Percentiles rank a stretch among this genome's conserved stretches.
Evolutionary conservation across 2,113 vertebrate genomes (phyloP).

Genomic region (Oceanites oceanicus): DNA sequence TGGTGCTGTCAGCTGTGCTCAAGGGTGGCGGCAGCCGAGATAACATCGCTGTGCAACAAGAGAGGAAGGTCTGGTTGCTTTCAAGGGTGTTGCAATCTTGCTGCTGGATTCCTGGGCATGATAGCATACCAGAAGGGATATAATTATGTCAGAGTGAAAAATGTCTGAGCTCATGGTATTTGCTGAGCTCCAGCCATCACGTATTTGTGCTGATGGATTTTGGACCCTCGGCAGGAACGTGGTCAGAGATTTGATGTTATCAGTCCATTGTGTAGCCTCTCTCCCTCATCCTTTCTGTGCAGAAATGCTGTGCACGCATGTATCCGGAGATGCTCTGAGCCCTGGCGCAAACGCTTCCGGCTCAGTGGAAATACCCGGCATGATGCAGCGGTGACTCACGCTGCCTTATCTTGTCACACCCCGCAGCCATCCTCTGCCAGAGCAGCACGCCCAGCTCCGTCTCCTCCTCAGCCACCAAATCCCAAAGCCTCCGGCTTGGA

Average conservation of each 20-base stretch:
- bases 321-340: neutral
- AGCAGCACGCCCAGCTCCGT: neutral
- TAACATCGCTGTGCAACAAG: neutral
- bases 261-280: accelerated
- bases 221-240: accelerated
- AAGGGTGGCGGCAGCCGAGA: neutral
- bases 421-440: neutral
- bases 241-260: neutral
- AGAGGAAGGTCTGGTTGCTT: neutral
- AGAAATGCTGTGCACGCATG: accelerated
- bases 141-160: neutral
- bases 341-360: neutral
- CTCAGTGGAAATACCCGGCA: neutral
- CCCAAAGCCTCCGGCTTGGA: neutral
- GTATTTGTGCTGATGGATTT: neutral
- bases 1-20: neutral
- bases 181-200: neutral
- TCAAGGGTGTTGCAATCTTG: neutral
- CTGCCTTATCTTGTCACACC: neutral
- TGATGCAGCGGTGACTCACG: neutral
- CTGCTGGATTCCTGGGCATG: neutral
- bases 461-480: neutral
- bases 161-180: neutral
- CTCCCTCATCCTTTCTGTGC: neutral
- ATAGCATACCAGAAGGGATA: neutral